These are phyloP conservation scores for Sericinus montela DNA, from an alignment of 2,888 invertebrate species.

Conservation along the genomic window DNA sequence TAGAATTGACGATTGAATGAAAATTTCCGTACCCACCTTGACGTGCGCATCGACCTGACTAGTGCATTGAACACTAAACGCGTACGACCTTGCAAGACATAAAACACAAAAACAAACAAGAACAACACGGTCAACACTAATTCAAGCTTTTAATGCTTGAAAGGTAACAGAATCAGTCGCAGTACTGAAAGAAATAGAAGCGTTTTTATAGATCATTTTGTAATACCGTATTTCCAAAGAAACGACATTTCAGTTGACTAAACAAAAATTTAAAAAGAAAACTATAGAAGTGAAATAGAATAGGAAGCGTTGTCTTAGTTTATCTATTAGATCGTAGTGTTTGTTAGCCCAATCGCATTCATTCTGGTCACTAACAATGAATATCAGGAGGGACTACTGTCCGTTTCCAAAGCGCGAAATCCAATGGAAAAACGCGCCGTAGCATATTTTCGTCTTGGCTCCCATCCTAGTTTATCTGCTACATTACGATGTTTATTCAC, in stretches of 20 bases:
- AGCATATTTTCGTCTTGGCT: slow-evolving; percentile 80
- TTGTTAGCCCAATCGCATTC: slow-evolving; percentile 45
- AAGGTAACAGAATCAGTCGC: slow-evolving; percentile 19
- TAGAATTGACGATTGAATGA: slow-evolving; percentile 72
- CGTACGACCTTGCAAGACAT: slow-evolving; percentile 69
- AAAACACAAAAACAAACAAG: slow-evolving; percentile 49
- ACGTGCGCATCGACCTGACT: slow-evolving; percentile 71
- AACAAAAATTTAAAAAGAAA: slow-evolving; percentile 23
- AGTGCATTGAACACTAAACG: slow-evolving; percentile 46
- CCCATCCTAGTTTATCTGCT: slow-evolving; percentile 79
- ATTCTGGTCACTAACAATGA: slow-evolving; percentile 57
- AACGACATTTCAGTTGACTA: slow-evolving; percentile 15
- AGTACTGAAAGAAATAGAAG: slow-evolving; percentile 14
- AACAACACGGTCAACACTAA: slow-evolving; percentile 42
- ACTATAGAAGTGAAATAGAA: slow-evolving; percentile 23
- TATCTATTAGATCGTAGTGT: slow-evolving; percentile 27
- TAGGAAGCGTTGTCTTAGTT: slow-evolving; percentile 6
- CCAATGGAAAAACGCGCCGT: slow-evolving; percentile 78
- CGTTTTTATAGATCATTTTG: slow-evolving; percentile 15
- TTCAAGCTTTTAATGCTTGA: slow-evolving; percentile 35
- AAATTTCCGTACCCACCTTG: slow-evolving; percentile 69
- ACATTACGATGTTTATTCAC: slow-evolving; percentile 80
- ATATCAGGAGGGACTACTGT: slow-evolving; percentile 55
- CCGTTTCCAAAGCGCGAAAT: slow-evolving; percentile 74
- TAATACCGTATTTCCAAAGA: slow-evolving; percentile 11